Conservation (phyloP, 2,888 invertebrate species). For the Uloborus plumipes region DNA sequence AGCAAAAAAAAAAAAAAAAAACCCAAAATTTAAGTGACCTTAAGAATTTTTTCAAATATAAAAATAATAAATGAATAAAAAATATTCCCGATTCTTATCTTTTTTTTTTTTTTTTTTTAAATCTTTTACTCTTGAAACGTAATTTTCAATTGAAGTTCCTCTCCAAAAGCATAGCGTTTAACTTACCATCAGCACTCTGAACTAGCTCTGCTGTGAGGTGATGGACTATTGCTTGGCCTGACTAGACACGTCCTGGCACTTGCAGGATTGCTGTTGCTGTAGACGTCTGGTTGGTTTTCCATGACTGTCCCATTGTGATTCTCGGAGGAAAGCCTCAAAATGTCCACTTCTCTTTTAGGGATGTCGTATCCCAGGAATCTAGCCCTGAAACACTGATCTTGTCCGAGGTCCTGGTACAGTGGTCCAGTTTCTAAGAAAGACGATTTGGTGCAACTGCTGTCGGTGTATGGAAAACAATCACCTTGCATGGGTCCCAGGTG, state of each 20-base stretch:
- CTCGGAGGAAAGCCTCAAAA: constrained; percentile 36
- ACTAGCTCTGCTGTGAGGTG: constrained; percentile 52
- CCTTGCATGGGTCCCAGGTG: constrained; percentile 40
- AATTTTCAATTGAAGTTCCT: too few relatives aligned
- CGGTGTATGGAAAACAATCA: constrained; percentile 45
- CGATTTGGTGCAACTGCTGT: constrained; percentile 33
- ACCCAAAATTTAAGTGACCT: too few relatives aligned
- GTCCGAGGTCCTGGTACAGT: constrained; percentile 51
- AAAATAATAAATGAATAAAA: too few relatives aligned
- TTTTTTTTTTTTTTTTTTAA: too few relatives aligned
- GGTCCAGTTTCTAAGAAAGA: constrained; percentile 36
- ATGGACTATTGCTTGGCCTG: constrained; percentile 59
- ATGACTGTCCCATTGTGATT: constrained; percentile 10
- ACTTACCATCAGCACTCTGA: constrained; percentile 32
- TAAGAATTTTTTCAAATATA: too few relatives aligned
- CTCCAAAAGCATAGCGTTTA: too few relatives aligned
- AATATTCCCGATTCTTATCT: too few relatives aligned
- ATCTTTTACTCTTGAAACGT: too few relatives aligned
- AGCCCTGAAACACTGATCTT: constrained; percentile 49
- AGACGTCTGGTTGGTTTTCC: constrained; percentile 40
- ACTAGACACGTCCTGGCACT: constrained; percentile 43
- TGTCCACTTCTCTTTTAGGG: constrained; percentile 43
- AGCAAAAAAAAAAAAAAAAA: too few relatives aligned
- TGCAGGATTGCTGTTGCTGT: constrained; percentile 20
- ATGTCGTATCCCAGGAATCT: constrained; percentile 43